Conservation (phyloP, 2,888 invertebrate genomes). For the Andrena hattorfiana region DNA sequence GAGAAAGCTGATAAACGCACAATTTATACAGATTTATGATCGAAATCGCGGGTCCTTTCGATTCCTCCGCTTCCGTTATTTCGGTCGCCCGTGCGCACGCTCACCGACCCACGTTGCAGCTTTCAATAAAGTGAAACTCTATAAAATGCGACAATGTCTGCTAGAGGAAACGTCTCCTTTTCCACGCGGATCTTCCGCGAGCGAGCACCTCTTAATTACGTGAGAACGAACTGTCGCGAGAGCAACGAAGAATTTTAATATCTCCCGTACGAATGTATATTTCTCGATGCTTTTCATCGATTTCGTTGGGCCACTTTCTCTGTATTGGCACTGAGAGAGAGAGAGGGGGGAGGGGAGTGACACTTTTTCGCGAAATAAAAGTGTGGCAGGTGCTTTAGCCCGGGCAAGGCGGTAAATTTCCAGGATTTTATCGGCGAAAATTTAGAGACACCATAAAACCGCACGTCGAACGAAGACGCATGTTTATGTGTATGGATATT, state of each 20-base stretch:
- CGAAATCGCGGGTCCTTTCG: background rate
- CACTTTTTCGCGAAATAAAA: constrained; percentile 49
- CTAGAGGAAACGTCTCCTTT: background rate
- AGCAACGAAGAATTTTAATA: background rate
- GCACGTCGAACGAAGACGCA: constrained; percentile 65
- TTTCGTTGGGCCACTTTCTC: background rate
- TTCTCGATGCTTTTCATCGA: constrained; percentile 40
- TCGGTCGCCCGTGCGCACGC: background rate
- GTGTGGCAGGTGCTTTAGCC: constrained; percentile 60
- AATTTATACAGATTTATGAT: background rate
- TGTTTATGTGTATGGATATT: constrained; percentile 59
- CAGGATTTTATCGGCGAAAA: constrained; percentile 77
- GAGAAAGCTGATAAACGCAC: background rate
- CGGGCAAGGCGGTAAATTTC: constrained; percentile 69
- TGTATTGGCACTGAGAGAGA: constrained; percentile 12
- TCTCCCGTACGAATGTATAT: background rate
- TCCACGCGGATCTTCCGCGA: background rate
- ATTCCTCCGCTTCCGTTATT: background rate
- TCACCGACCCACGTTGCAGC: background rate
- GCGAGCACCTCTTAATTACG: background rate
- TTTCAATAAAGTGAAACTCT: background rate
- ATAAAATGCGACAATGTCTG: background rate
- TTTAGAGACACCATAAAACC: constrained; percentile 76
- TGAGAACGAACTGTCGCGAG: background rate
- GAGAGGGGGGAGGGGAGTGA: background rate